Evolutionary conservation across 2,113 vertebrate genomes (phyloP), one percentile per base, ranked within the genome.

Genomic region (Cricetomys ansorgei): DNA sequence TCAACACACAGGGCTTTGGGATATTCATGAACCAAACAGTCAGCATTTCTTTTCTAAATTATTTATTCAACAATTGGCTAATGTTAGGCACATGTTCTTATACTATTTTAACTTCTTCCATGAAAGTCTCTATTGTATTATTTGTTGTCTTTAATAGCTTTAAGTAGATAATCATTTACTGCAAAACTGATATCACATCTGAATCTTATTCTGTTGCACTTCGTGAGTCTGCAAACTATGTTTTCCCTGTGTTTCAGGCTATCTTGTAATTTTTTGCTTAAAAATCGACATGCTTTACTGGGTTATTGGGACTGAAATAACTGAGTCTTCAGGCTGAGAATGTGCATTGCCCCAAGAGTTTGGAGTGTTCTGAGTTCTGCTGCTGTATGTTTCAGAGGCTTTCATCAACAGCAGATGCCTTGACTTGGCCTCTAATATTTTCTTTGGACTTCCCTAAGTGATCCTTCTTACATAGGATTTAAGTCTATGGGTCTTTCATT

Each of bases 201-300:
- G 10, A 37, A 11, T 75, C 17, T 45, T 40, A 11, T 37, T 73
- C 29, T 37, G 1, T 70, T 87, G 37, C 4, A 10, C 4, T 5
- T 0, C 2, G 7, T 50, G 7, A 0, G 7, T 65, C 13, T 65
- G 48, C 34, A n/a, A 8, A 45, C 40, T 19, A 27, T 11, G 21
- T 67, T 27, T 59, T 55, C 34, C 21, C 40, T 40, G 34, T n/a
- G 21, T 59, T 31, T 76, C 37, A 81, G 37, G 40, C 40, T 59
- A 40, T 8, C 79, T 40, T 57, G 23, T 59, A 81, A n/a, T 27
- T 40, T 40, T 81, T 69, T 43, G 37, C 19, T 55, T 65, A 13
- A 50, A 50, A 48, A 25, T 50, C 5, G 8, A 29, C 2, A 65
- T 19, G 13, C 48, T 65, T 53, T 53, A 7, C 1, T 79, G 23